Conservation (phyloP, 2,888 invertebrate species). For the Ametastegia equiseti region DNA sequence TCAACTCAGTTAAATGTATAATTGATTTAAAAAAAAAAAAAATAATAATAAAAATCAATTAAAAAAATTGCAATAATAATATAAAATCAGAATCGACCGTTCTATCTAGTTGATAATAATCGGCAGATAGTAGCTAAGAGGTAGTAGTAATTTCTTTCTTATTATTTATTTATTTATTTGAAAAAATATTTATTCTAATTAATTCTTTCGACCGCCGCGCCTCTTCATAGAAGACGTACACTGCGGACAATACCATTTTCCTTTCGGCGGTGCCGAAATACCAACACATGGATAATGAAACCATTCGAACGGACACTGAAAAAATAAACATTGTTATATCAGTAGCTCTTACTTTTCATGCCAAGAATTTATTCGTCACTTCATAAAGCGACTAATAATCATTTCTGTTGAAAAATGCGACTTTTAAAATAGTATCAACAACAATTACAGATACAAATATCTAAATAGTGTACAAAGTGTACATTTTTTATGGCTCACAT, state of each 20-base stretch:
- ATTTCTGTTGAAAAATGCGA: no score
- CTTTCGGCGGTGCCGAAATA: constrained; percentile 96
- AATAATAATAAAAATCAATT: no score
- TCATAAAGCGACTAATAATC: no score
- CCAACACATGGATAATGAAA: constrained; percentile 99
- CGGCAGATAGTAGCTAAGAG: constrained; percentile 70
- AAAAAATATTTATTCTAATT: constrained; percentile 70
- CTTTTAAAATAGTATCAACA: no score
- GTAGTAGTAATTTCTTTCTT: constrained; percentile 64
- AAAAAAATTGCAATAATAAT: constrained; percentile 64
- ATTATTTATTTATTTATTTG: constrained; percentile 52
- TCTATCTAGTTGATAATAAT: constrained; percentile 63
- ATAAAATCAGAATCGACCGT: constrained; percentile 65
- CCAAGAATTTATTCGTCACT: no score
- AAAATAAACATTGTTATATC: constrained; percentile 60
- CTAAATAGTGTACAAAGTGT: no score
- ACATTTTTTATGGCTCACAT: no score
- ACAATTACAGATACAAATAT: constrained; percentile 1
- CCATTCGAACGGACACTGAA: constrained; percentile 98
- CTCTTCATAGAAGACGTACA: constrained; percentile 93
- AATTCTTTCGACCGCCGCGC: constrained; percentile 89
- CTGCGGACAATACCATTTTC: constrained; percentile 99
- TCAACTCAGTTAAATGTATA: no score
- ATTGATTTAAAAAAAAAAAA: background rate
- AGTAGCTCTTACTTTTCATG: background rate